Conservation (phyloP, 2,113 vertebrate genomes). For the Himantopus leucocephalus region DNA sequence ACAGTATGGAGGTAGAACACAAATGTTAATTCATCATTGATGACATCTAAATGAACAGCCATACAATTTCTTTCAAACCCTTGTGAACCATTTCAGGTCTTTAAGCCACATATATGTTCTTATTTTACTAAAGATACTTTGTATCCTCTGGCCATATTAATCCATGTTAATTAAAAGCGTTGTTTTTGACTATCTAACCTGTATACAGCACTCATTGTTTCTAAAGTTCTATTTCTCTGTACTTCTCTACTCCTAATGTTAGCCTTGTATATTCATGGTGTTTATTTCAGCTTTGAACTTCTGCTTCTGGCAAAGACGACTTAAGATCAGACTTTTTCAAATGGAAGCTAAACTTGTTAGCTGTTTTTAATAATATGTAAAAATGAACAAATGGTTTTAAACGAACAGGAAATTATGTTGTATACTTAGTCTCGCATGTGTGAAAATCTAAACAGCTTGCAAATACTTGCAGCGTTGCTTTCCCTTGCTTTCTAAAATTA, state of each 20-base stretch:
- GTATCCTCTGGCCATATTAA: not conserved
- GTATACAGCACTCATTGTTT: not conserved
- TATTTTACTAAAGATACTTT: not conserved
- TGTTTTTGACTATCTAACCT: not conserved
- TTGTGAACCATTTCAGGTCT: not conserved
- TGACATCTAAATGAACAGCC: not conserved
- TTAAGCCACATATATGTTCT: not conserved
- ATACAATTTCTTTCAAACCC: not conserved
- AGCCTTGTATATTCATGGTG: not conserved
- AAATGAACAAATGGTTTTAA: not conserved
- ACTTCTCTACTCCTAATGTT: not conserved
- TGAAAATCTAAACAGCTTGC: not conserved
- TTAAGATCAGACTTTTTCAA: conserved; percentile 11
- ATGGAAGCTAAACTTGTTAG: not conserved
- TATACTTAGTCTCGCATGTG: not conserved
- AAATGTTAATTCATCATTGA: not conserved
- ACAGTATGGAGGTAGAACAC: not conserved
- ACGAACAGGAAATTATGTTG: not conserved
- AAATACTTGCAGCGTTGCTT: not conserved
- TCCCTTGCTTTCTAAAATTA: not conserved
- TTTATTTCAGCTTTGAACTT: not conserved
- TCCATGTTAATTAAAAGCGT: not conserved
- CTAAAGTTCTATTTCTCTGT: not conserved
- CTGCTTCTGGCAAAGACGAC: not conserved
- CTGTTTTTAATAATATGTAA: not conserved